Evolutionary conservation across 2,797 vertebrate genomes (phyloP), one percentile per base, ranked within the genome.

Genomic region (Gobio occitaniae): DNA sequence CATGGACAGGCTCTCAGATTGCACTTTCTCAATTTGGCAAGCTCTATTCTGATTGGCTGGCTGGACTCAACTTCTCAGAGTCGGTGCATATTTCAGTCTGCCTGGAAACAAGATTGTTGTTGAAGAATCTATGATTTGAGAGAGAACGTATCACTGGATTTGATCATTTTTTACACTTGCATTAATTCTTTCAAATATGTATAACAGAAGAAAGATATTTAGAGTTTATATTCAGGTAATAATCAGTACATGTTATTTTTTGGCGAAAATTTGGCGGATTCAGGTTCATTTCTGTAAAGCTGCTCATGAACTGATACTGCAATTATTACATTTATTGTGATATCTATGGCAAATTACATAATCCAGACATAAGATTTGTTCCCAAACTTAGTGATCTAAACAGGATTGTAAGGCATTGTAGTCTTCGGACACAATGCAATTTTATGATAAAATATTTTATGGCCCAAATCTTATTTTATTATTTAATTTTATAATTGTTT

Each of bases 11-110:
- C 21, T 15, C 44, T 6, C 5, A 75, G 38, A 44, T 52, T 32
- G 19, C 10, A 56, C 19, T 56, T 77, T 56, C 9, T 19, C 5
- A 10, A n/a, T 38, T 19, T 77, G 54, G 19, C 11, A 77, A 77
- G 36, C 75, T 59, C 75, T 41, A 6, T 77, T 59, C 54, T 59
- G 75, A 77, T 77, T 59, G 17, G 50, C 50, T 56, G 11, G 19
- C 16, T 21, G 12, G 5, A 17, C 4, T 32, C 38, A 48, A 15
- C 15, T 63, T 44, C 77, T 17, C 21, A 63, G 19, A 56, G 29
- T 32, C 9, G 0, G 10, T 63, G 11, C 32, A 78, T 63, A 8
- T 63, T 78, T 78, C 21, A 72, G 25, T 52, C 21, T 16, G 21
- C 6, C 69, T 71, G 69, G 21, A 71, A 71, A 47, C 41, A 7